Evolutionary conservation across 2,113 vertebrate species (phyloP), one percentile per base, ranked within the genome.

Genomic region (Circaetus cinerascens): DNA sequence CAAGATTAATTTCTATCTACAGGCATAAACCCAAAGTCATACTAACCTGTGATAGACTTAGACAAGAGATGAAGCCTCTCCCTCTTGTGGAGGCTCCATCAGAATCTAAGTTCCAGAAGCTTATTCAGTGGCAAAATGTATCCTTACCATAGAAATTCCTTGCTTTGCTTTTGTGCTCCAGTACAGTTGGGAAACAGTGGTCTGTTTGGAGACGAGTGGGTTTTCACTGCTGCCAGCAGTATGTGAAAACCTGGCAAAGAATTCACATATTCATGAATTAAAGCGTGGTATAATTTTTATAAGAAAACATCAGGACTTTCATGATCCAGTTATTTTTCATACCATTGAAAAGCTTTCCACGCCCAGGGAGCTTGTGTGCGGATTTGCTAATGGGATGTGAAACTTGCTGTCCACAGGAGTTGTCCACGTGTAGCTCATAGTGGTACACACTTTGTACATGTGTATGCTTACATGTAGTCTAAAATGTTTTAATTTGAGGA

Each of bases 401-500:
- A 69, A 32, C 55, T 69, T 2, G 2, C 14, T 22, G 50, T 51
- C 43, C 38, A 2, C 53, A 41, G 62, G 18, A 15, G 5, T 9
- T 36, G 34, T 38, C 73, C 51, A 21, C 19, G 2, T 34, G 55
- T 29, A 20, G 53, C 77, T 45, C 5, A 2, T 5, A 34, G 46
- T 45, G 48, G 16, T 40, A 0, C 75, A 1, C 0, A 0, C 34
- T 68, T 40, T 46, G 55, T 15, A 14, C 74, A 3, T 1, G 9
- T 16, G 23, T 12, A 7, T 16, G 32, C 36, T 75, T 13, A 2
- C 19, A 3, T 10, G 14, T 32, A 7, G 9, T 23, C n/a, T 38
- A 1, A 51, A 63, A 15, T 12, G 5, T 11, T 69, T 62, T 13
- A 3, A 21, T 40, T 32, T 46, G 29, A 15, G 2, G 14, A 40